Evolutionary conservation across 2,888 invertebrate species (phyloP).

Genomic region (Agrotis ipsilon): DNA sequence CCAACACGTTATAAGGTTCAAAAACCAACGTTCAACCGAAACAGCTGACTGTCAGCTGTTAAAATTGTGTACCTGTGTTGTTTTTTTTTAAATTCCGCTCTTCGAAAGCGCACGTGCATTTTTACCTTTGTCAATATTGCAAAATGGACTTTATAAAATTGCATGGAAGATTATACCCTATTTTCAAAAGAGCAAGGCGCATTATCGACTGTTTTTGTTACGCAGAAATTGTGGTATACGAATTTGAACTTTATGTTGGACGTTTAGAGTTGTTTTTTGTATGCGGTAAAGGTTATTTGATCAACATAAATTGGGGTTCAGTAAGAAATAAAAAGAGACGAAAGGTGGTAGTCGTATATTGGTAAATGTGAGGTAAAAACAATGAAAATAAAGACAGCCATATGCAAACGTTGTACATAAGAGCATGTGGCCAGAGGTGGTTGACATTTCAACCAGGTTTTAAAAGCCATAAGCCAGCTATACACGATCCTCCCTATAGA

Average conservation of each 20-base stretch:
- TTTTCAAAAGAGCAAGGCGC: fast-evolving
- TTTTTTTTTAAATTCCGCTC: constrained; percentile 60
- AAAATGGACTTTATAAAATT: constrained; percentile 67
- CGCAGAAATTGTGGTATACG: background rate
- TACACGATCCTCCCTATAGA: too few relatives aligned
- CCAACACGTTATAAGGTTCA: fast-evolving
- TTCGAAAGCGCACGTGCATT: constrained; percentile 66
- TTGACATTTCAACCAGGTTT: background rate
- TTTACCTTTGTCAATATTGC: constrained; percentile 67
- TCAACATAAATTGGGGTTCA: constrained; percentile 31
- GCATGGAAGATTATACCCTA: constrained; percentile 9
- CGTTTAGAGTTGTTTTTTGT: background rate
- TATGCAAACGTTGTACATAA: background rate
- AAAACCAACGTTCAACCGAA: constrained; percentile 19
- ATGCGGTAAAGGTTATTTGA: background rate
- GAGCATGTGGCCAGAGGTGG: background rate
- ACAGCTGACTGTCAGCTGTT: constrained; percentile 83
- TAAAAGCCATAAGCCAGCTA: too few relatives aligned
- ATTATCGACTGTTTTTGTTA: background rate
- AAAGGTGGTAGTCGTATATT: constrained; percentile 16
- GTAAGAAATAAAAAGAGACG: constrained; percentile 19
- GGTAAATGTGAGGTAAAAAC: constrained; percentile 16
- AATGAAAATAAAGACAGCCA: constrained; percentile 9
- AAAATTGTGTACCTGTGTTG: constrained; percentile 69
- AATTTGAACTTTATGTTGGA: background rate